Evolutionary conservation across 2,113 vertebrate genomes (phyloP).

Genomic region (Actenoides lindsayi): DNA sequence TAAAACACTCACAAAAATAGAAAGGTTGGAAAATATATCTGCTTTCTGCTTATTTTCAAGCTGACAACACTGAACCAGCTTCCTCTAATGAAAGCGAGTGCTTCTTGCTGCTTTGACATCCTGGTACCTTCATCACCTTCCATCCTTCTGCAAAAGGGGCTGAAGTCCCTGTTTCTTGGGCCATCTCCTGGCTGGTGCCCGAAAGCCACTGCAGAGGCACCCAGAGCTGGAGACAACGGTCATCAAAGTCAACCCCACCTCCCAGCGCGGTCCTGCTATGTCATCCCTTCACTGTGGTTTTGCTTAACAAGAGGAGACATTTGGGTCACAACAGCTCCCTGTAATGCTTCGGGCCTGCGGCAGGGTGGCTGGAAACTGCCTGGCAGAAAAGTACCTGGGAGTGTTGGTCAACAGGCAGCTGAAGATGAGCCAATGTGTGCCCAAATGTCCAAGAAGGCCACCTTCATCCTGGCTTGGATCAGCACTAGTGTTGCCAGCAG

Average conservation of each 20-base stretch:
- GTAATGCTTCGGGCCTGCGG: too few relatives aligned
- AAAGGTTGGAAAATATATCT: fast-evolving
- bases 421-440: too few relatives aligned
- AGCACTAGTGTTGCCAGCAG: too few relatives aligned
- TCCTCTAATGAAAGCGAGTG: neutral
- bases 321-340: too few relatives aligned
- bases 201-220: neutral
- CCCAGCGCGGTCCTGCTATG: neutral
- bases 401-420: too few relatives aligned
- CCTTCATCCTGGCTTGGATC: too few relatives aligned
- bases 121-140: fast-evolving
- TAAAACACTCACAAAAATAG: neutral
- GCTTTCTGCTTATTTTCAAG: neutral
- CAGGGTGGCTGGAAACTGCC: too few relatives aligned
- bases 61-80: neutral
- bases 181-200: neutral
- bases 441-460: too few relatives aligned
- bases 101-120: neutral
- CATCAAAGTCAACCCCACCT: neutral
- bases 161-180: neutral
- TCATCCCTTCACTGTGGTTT: neutral
- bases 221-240: neutral
- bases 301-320: neutral
- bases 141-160: neutral
- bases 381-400: too few relatives aligned